Percentiles rank a stretch among this genome's conserved stretches.
Conservation (phyloP, 2,113 vertebrate species). For the Anguilla japonica region DNA sequence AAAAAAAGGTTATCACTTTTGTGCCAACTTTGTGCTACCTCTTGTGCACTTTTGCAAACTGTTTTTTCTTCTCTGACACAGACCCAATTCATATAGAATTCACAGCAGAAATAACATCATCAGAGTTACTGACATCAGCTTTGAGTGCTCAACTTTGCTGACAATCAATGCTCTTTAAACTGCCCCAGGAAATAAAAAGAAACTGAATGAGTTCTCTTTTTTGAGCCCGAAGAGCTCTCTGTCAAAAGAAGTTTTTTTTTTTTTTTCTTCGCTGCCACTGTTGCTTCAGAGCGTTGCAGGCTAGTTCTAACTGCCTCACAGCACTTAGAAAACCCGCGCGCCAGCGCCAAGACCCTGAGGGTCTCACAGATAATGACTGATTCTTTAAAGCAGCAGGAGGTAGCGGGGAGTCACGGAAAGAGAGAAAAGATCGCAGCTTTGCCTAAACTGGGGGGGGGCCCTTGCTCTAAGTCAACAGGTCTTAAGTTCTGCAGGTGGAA, state of each 20-base stretch:
- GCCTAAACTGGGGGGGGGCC: background rate
- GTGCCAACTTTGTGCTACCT: background rate
- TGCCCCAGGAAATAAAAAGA: constrained; percentile 33
- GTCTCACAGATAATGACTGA: constrained; percentile 59
- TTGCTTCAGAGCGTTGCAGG: constrained; percentile 32
- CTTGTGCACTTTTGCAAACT: background rate
- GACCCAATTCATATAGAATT: background rate
- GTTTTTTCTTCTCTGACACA: background rate
- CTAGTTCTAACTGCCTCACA: constrained; percentile 7
- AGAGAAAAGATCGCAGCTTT: constrained; percentile 3
- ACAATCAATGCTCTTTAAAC: constrained; percentile 35
- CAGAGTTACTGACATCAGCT: constrained; percentile 34
- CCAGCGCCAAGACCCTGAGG: constrained; percentile 32
- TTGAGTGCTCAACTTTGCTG: constrained; percentile 30
- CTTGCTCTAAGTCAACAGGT: background rate
- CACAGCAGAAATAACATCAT: constrained; percentile 15
- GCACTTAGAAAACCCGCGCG: constrained; percentile 16
- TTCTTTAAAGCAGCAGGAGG: constrained; percentile 60
- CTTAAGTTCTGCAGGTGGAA: constrained; percentile 24
- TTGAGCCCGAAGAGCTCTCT: constrained; percentile 20
- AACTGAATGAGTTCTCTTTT: constrained; percentile 27
- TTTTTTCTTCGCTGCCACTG: constrained; percentile 6
- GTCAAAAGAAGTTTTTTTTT: constrained; percentile 30
- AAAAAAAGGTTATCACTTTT: background rate
- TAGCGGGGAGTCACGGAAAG: constrained; percentile 40